Percentiles rank a stretch among this genome's conserved stretches.
phyloP scores from a whole-genome alignment of 2,797 vertebrate genomes.

The Mallotus villosus region DNA sequence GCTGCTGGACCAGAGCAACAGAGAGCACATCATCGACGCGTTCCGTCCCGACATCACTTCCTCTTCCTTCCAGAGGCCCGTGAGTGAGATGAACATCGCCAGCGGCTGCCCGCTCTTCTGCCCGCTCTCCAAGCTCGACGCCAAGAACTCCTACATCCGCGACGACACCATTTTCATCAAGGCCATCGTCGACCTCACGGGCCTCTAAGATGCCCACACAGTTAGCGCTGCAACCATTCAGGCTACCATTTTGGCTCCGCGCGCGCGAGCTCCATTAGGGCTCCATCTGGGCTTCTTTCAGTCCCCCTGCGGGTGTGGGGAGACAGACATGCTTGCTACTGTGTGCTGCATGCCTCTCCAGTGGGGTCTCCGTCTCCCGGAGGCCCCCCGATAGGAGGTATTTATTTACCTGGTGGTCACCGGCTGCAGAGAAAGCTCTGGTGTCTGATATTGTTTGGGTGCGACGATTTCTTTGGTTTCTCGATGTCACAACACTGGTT shows the following conservation, averaged over 20 bases:
- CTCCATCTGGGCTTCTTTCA: conserved; percentile 37
- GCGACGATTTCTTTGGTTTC: conserved; percentile 33
- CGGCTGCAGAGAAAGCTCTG: conserved; percentile 21
- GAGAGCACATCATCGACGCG: conserved; percentile 95
- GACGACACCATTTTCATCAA: conserved; percentile 98
- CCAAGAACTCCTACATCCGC: conserved; percentile 91
- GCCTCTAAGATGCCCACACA: conserved; percentile 75
- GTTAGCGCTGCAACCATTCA: conserved; percentile 57
- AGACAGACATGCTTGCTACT: conserved; percentile 45
- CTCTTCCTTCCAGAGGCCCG: conserved; percentile 93
- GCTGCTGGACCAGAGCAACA: conserved; percentile 95
- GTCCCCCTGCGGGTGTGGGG: conserved; percentile 48
- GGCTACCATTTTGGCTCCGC: conserved; percentile 43
- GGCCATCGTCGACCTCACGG: conserved; percentile 94
- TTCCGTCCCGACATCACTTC: conserved; percentile 92
- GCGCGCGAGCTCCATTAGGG: conserved; percentile 43
- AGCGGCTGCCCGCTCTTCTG: conserved; percentile 98
- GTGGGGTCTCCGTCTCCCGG: conserved; percentile 37
- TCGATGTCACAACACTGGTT: conserved; percentile 24
- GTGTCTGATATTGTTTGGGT: conserved; percentile 38
- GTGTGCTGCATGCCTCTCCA: conserved; percentile 47
- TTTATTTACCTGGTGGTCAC: conserved; percentile 30
- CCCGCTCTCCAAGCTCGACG: conserved; percentile 88
- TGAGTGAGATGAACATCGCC: conserved; percentile 96
- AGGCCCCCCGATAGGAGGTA: conserved; percentile 27